Percentiles rank a stretch among this genome's conserved stretches.
phyloP scores from a whole-genome alignment of 1,140 invertebrate species.

The Dendroctonus ponderosae region DNA sequence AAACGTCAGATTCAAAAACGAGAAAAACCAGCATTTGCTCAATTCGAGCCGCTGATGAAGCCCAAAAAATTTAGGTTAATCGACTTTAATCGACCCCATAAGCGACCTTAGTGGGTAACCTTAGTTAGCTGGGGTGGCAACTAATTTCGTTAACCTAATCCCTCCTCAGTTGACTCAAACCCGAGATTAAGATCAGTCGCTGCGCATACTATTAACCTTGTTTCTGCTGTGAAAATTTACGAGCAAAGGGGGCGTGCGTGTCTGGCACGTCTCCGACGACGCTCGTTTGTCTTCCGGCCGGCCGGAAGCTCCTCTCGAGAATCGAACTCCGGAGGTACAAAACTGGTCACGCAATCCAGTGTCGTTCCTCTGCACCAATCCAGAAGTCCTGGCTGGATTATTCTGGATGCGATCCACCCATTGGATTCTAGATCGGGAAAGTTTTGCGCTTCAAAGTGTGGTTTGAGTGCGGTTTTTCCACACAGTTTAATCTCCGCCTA shows the following conservation, averaged over 20 bases:
- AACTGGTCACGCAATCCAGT: constrained; percentile 14
- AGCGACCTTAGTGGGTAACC: too few relatives aligned
- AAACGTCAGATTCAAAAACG: background rate
- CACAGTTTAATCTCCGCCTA: too few relatives aligned
- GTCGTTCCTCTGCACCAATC: background rate
- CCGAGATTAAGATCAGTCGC: constrained; percentile 18
- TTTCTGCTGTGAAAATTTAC: constrained; percentile 21
- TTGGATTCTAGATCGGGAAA: background rate
- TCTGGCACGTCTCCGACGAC: constrained; percentile 19
- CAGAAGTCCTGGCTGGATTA: background rate
- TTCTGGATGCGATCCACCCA: background rate
- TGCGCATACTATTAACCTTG: constrained; percentile 24
- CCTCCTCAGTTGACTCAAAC: background rate
- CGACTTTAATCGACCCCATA: too few relatives aligned
- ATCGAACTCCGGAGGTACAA: constrained; percentile 21
- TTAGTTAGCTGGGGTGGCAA: background rate
- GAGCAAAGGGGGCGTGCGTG: constrained; percentile 13
- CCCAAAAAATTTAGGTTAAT: background rate
- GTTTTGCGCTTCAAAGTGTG: too few relatives aligned
- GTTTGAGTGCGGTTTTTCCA: too few relatives aligned
- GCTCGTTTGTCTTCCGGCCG: constrained; percentile 20
- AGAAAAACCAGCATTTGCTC: too few relatives aligned
- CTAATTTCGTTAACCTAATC: constrained; percentile 7
- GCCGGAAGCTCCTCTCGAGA: constrained; percentile 19
- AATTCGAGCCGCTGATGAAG: too few relatives aligned